Base-by-base conservation (phyloP, 2,888 invertebrate genomes). In the Petrolisthes cinctipes region DNA sequence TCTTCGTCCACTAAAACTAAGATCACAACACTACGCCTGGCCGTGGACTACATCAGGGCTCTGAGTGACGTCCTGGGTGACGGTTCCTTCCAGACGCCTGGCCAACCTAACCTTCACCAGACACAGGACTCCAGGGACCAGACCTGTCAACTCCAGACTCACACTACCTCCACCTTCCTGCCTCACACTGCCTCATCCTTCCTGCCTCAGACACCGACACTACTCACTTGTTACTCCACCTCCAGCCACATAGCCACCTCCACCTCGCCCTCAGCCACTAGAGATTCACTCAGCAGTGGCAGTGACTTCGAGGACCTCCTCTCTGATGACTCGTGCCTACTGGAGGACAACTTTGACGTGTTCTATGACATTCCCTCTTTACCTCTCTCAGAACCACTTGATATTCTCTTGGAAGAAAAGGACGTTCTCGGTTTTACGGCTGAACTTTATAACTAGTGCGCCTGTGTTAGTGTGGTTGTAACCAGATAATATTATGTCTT, bases 31-130 rank as follows among this genome's bases (percentile, higher is more conserved):
- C 93, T 97, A 79, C 94, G 97, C 66, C 93, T 97, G 90, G 97
- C 97, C 51, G 96, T 97, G 96, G 95, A 96, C 92, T 97, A 97
- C 92, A 97, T 97, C 91, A 93, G 95, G 17, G 95, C 96, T 17
- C 93, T 97, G 83, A 95, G 95, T 17, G 94, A 95, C 0, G 95
- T 95, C 0, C 93, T 96, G 89, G 91, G 89, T 61, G 85, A 81
- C 20, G 81, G 57, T 5, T 51, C 68, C 14, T 78, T 68, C 53
- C 9, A 61, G 66, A 17, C 66, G 9, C 17, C 66, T 61, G 66
- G 17, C 66, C 66, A 61, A 61, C 66, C 17, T 61, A 61, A 3
- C 66, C 66, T 61, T 14, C 66, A 61, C 9, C 73, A 23, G 17
- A 54, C 79, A 4, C 51, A 73, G 14, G 73, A 57, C 53, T 73